Base-by-base conservation (phyloP, 1,140 invertebrate species). In the Nebria ingens region DNA sequence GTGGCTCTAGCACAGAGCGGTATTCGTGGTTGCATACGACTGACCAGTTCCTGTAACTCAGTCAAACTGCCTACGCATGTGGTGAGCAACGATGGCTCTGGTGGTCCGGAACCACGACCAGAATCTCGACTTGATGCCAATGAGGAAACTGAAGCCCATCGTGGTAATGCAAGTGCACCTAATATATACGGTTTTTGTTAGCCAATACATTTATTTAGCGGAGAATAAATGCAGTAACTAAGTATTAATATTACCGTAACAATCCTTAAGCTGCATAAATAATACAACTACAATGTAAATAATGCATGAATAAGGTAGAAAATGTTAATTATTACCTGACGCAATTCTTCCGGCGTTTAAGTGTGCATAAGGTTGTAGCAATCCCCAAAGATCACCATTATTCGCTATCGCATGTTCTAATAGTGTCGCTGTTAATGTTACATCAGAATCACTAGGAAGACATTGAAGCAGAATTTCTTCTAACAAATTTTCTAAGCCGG, bases 361-460 rank as follows among this genome's bases (percentile, higher is more conserved):
- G 71, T 94, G 91, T 20, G 89, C 89, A 66, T 91, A 93, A 0
- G 90, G 90, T 65, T 94, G 91, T 21, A 93, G 69, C 17, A 93
- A 68, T 0, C 90, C 90, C 90, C 90, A 93, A 13, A 93, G 74
- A 66, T 93, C 90, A 0, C 86, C 85, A 62, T 87, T 92, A 66
- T 84, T 85, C 13, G 90, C 87, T 51, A 94, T 90, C 11, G 86
- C 85, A 62, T 87, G 84, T 67, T 93, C 91, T 55, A 93, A 72
- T 59, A 83, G 78, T 0, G 86, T 81, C 1, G 87, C 86, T 0
- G 87, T 88, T 15, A 89, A 72, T 19, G 82, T 79, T 1, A 81
- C 76, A 52, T 82, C 77, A 1, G 78, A 73, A 34, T 87, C 83
- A 22, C 72, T 73, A 17, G 84, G 81, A 59, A 90, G 66, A 60